Evolutionary conservation across 2,888 invertebrate genomes (phyloP), one percentile per base, ranked within the genome.

Genomic region (Cantharis rufa): DNA sequence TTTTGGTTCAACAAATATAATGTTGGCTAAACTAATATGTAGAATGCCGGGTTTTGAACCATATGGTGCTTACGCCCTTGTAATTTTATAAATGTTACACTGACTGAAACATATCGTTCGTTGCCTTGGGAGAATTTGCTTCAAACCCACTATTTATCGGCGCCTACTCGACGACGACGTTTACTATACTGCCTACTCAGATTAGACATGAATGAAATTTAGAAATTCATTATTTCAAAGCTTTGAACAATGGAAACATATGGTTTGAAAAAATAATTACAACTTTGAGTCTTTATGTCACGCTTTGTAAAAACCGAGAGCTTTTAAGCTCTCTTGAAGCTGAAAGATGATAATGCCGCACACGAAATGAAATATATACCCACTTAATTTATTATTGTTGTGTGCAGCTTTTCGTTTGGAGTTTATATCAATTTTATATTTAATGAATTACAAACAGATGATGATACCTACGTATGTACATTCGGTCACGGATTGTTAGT

Each of bases 141-240:
- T 64, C 15, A 61, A 74, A 69, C 78, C 78, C 78, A 75, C 78
- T 63, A 72, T 72, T 75, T 71, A 71, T 71, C 61, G 75, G 78
- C 78, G 75, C 74, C 78, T 78, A 75, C 74, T 71, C 77, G 32
- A 18, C 68, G 32, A 18, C 68, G 74, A 72, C 63, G 62, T 70
- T 70, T 72, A 72, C 71, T 69, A 71, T 70, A 70, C 74, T 70
- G 62, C 76, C 71, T 71, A 72, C 76, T 69, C 69, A 68, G 72
- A 70, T 76, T 76, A 77, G 71, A 74, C 74, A 76, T 75, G 78
- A 78, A 74, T 78, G 73, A 76, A 63, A 74, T 74, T 71, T 74
- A 15, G 62, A 69, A 70, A 48, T n/a, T 48, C 48, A 48, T 48
- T 48, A 48, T n/a, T 48, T 48, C 48, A 48, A 48, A 48, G 48